Percentiles rank a stretch among this genome's conserved stretches.
Conservation (phyloP, 2,888 invertebrate species). For the Gonocerus acuteangulatus region DNA sequence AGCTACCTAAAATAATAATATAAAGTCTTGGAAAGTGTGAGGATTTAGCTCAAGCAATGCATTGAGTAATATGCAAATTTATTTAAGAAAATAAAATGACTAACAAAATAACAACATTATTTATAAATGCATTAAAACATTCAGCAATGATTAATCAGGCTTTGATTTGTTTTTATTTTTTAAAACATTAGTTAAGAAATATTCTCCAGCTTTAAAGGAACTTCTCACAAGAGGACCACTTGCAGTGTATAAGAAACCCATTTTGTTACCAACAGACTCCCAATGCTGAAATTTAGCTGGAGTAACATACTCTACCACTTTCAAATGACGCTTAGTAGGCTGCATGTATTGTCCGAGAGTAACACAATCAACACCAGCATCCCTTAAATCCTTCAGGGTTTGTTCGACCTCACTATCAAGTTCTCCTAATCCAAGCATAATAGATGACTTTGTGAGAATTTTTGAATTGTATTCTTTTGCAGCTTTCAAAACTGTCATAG, state of each 20-base stretch:
- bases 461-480: constrained; percentile 74
- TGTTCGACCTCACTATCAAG: constrained; percentile 77
- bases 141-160: no score
- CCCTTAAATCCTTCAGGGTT: constrained; percentile 77
- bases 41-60: no score
- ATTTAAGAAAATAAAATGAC: no score
- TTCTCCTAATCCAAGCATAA: constrained; percentile 95
- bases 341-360: constrained; percentile 99
- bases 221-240: constrained; percentile 95
- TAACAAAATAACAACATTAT: no score
- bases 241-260: constrained; percentile 94
- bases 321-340: constrained; percentile 91
- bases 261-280: constrained; percentile 68
- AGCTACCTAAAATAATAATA: no score
- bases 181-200: constrained; percentile 74
- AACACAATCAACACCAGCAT: constrained; percentile 82
- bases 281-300: constrained; percentile 86
- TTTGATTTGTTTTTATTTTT: constrained; percentile 43
- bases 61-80: no score
- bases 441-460: constrained; percentile 91
- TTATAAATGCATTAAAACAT: no score
- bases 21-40: no score
- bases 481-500: constrained; percentile 68
- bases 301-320: constrained; percentile 90
- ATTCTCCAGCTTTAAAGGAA: constrained; percentile 97